These are phyloP conservation scores for Sinopyrophorus schimmeli DNA, from an alignment of 2,888 invertebrate genomes.

Conservation along the genomic window DNA sequence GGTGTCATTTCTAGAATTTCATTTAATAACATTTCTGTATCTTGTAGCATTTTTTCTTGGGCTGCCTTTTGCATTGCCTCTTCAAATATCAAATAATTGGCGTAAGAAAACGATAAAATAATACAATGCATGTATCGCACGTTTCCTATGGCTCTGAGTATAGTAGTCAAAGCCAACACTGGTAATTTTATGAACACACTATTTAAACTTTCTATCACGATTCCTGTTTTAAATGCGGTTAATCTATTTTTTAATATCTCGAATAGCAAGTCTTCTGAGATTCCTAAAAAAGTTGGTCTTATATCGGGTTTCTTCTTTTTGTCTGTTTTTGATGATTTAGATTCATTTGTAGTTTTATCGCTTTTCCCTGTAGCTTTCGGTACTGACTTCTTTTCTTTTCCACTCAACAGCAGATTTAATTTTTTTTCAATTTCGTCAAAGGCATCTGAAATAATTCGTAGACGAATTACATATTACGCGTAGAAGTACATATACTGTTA, in stretches of 20 bases:
- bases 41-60: slow-evolving; percentile 34
- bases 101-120: slow-evolving; percentile 34
- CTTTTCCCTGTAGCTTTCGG: too few relatives aligned
- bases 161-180: slow-evolving; percentile 38
- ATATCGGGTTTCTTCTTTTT: slow-evolving; percentile 20
- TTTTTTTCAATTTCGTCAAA: slow-evolving; percentile 44
- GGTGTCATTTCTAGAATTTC: slow-evolving; percentile 36
- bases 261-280: slow-evolving; percentile 39
- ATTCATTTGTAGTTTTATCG: too few relatives aligned
- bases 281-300: slow-evolving; percentile 40
- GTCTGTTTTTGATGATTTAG: slow-evolving; percentile 26
- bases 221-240: slow-evolving; percentile 32
- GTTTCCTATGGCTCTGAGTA: slow-evolving; percentile 45
- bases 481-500: too few relatives aligned
- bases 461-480: too few relatives aligned
- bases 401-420: slow-evolving; percentile 38
- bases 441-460: slow-evolving; percentile 35
- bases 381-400: slow-evolving; percentile 32
- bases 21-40: slow-evolving; percentile 28
- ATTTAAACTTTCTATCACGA: slow-evolving; percentile 48
- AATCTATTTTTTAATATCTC: slow-evolving; percentile 41
- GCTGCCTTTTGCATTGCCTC: slow-evolving; percentile 20
- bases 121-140: slow-evolving; percentile 46
- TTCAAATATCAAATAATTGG: slow-evolving; percentile 4
- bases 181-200: slow-evolving; percentile 45